These are phyloP conservation scores for Mus minutoides DNA, from an alignment of 2,797 vertebrate species.

Conservation along the genomic window DNA sequence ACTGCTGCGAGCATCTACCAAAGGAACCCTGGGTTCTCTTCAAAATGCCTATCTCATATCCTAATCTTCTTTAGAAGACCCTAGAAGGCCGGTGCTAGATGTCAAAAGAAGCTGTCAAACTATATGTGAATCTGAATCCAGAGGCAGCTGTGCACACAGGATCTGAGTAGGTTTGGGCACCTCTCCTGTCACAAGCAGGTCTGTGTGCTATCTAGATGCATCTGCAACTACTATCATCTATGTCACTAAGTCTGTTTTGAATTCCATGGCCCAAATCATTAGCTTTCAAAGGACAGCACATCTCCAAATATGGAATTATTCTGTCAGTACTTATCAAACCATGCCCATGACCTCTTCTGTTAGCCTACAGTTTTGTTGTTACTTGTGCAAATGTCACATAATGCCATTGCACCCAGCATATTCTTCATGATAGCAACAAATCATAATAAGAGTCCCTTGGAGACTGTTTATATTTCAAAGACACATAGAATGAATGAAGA, in stretches of 20 bases:
- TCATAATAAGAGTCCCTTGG: constrained; percentile 39
- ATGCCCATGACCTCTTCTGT: constrained; percentile 40
- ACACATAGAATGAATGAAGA: not conserved
- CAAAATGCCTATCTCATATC: not conserved
- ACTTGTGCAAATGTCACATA: constrained; percentile 75
- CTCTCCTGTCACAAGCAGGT: fast-evolving
- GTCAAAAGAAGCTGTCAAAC: not conserved
- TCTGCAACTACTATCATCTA: not conserved
- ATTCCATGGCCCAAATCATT: not conserved
- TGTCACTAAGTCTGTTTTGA: not conserved
- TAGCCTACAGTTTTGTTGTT: constrained; percentile 37
- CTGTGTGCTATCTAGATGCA: fast-evolving
- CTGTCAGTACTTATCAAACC: constrained; percentile 23
- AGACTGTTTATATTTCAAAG: constrained; percentile 29
- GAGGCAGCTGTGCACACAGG: fast-evolving
- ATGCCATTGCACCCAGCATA: not conserved
- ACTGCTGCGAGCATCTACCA: not conserved
- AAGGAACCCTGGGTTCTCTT: not conserved
- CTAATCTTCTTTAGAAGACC: not conserved
- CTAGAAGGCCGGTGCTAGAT: not conserved
- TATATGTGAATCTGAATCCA: not conserved
- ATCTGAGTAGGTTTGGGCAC: not conserved
- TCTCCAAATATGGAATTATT: constrained; percentile 50
- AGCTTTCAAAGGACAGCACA: constrained; percentile 41
- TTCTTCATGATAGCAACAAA: constrained; percentile 29